Conservation (phyloP, 2,888 invertebrate species). For the Coronaproctus castanopsis region DNA sequence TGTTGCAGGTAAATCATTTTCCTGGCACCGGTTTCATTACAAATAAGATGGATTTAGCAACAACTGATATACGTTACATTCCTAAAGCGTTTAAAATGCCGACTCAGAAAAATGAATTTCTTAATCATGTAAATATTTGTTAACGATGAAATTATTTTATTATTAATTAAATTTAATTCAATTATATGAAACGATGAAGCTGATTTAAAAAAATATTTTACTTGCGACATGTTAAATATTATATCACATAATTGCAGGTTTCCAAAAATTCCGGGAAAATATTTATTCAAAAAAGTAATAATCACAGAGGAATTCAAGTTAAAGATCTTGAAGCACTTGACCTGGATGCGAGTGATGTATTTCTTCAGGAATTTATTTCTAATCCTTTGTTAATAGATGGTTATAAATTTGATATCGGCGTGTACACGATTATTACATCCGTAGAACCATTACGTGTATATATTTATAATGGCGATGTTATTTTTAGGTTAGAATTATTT, state of each 20-base stretch:
- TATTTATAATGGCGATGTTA: conserved; percentile 67
- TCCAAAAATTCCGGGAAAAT: conserved; percentile 40
- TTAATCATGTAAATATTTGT: conserved; percentile 38
- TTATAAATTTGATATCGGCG: conserved; percentile 89
- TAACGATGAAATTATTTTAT: not conserved
- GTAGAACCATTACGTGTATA: conserved; percentile 76
- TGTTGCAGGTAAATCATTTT: conserved; percentile 58
- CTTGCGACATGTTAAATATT: not conserved
- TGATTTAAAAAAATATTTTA: not conserved
- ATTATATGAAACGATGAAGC: not conserved
- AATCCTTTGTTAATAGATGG: conserved; percentile 78
- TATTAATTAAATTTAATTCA: too few species aligned
- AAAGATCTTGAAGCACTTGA: conserved; percentile 47
- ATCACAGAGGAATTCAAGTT: conserved; percentile 70
- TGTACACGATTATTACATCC: conserved; percentile 79
- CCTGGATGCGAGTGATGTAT: conserved; percentile 46
- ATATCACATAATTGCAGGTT: conserved; percentile 27
- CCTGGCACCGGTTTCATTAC: conserved; percentile 86
- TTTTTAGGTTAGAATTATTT: conserved; percentile 50
- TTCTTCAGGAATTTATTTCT: conserved; percentile 77
- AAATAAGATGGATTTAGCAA: conserved; percentile 76
- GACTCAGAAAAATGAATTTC: conserved; percentile 42
- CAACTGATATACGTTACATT: conserved; percentile 52
- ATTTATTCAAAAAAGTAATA: conserved; percentile 83
- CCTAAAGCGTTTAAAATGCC: conserved; percentile 80